phyloP scores from a whole-genome alignment of 2,113 vertebrate species.

The Neolamprologus kungweensis region DNA sequence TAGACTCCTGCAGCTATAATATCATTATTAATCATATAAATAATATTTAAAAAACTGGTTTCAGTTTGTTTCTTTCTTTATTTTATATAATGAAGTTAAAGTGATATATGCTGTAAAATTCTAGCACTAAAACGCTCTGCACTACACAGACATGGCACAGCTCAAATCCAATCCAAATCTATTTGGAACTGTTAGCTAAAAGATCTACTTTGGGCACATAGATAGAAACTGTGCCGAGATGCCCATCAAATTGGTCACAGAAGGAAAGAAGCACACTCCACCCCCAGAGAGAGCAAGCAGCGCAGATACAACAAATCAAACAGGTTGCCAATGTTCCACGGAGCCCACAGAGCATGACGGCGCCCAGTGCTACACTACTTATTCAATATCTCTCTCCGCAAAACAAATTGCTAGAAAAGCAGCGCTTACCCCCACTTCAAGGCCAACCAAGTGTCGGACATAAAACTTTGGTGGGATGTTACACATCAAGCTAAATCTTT shows the following conservation, averaged over 20 bases:
- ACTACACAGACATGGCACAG: not conserved
- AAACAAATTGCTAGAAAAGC: conserved; percentile 39
- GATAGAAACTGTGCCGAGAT: not conserved
- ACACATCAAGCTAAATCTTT: conserved; percentile 1
- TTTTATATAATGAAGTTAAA: not conserved
- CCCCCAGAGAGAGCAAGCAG: not conserved
- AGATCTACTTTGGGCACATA: not conserved
- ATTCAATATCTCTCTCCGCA: conserved; percentile 17
- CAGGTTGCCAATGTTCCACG: conserved; percentile 17
- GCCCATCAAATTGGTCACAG: conserved; percentile 1
- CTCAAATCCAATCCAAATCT: not conserved
- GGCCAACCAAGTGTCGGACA: conserved; percentile 19
- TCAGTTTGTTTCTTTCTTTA: not conserved
- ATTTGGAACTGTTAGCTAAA: not conserved
- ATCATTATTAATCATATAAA: not conserved
- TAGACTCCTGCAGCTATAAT: not conserved
- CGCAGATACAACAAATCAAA: conserved; percentile 21
- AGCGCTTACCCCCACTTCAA: conserved; percentile 20
- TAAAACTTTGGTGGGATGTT: conserved; percentile 2
- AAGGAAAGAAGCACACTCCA: not conserved
- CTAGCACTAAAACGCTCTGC: not conserved
- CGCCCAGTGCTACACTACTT: not conserved
- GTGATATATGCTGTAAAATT: not conserved
- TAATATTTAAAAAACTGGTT: not conserved
- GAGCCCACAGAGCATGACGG: conserved; percentile 15